A percentile compares a stretch with the other conserved stretches of the same genome.
These are phyloP conservation scores for Stenodera caucasica DNA, from an alignment of 2,888 invertebrate genomes.

Conservation along the genomic window DNA sequence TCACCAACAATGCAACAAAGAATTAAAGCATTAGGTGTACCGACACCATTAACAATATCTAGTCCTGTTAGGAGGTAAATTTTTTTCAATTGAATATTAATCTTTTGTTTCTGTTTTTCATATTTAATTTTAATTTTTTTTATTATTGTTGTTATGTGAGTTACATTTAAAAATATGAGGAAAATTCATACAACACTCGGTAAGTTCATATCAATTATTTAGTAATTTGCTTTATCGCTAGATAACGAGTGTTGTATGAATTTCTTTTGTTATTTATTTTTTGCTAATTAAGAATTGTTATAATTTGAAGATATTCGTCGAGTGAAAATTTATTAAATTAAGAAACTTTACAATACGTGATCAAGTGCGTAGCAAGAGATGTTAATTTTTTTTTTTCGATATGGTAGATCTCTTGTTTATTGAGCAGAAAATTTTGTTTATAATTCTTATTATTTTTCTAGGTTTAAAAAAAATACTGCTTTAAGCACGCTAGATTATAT, in stretches of 20 bases:
- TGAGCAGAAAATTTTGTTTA: neutral
- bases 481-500: constrained; percentile 9
- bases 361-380: constrained; percentile 1
- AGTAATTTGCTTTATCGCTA: constrained; percentile 4
- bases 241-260: constrained; percentile 6
- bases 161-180: constrained; percentile 1
- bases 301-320: neutral
- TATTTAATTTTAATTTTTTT: constrained; percentile 3
- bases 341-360: neutral
- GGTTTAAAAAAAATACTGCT: constrained; percentile 13
- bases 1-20: constrained; percentile 90
- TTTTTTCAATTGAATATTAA: constrained; percentile 18
- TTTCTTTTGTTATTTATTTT: neutral
- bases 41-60: constrained; percentile 84
- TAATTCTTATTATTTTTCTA: neutral
- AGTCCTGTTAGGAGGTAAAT: constrained; percentile 85
- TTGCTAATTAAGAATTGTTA: neutral
- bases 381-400: neutral
- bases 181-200: constrained; percentile 9
- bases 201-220: neutral
- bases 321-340: neutral
- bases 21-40: constrained; percentile 86
- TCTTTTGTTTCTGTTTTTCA: neutral
- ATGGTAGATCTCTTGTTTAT: neutral
- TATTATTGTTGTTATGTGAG: constrained; percentile 29